A percentile compares a stretch with the other conserved stretches of the same genome.
These are phyloP conservation scores for Meandrusa payeni DNA, from an alignment of 2,888 invertebrate species.

Conservation along the genomic window DNA sequence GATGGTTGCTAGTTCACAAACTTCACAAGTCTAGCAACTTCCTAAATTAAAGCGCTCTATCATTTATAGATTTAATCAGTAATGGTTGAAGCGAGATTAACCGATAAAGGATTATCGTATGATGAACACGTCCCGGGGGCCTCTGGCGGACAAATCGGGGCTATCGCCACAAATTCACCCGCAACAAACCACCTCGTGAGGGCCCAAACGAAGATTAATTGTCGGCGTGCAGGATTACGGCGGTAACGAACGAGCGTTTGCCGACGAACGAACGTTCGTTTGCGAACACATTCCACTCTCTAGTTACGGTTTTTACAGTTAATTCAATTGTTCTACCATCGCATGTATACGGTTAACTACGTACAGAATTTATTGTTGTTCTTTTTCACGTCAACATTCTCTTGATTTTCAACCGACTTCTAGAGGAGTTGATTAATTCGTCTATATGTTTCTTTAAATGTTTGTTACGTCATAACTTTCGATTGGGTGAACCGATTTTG, in stretches of 20 bases:
- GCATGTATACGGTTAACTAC: too few relatives aligned
- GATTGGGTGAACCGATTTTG: too few relatives aligned
- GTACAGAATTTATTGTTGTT: too few relatives aligned
- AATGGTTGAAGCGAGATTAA: conserved; percentile 46
- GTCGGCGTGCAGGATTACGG: conserved; percentile 62
- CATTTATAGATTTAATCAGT: conserved; percentile 20
- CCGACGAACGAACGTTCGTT: conserved; percentile 32
- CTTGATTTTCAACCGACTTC: too few relatives aligned
- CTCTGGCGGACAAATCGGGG: conserved; percentile 63
- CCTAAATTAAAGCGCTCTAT: conserved; percentile 16
- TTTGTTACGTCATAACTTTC: too few relatives aligned
- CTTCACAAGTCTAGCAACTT: conserved; percentile 10
- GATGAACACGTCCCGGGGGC: conserved; percentile 63
- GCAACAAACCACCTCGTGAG: conserved; percentile 70
- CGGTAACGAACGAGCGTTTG: conserved; percentile 50
- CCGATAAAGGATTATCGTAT: conserved; percentile 68
- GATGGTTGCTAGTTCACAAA: conserved; percentile 1
- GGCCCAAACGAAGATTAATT: conserved; percentile 64
- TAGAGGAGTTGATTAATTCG: too few relatives aligned
- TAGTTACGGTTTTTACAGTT: conserved; percentile 14
- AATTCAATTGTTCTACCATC: conserved; percentile 10
- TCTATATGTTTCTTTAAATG: too few relatives aligned
- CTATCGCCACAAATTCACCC: conserved; percentile 71
- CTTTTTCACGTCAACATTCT: too few relatives aligned
- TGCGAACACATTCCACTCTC: conserved; percentile 15